Conservation (phyloP, 2,797 vertebrate genomes). For the Erpetoichthys calabaricus region DNA sequence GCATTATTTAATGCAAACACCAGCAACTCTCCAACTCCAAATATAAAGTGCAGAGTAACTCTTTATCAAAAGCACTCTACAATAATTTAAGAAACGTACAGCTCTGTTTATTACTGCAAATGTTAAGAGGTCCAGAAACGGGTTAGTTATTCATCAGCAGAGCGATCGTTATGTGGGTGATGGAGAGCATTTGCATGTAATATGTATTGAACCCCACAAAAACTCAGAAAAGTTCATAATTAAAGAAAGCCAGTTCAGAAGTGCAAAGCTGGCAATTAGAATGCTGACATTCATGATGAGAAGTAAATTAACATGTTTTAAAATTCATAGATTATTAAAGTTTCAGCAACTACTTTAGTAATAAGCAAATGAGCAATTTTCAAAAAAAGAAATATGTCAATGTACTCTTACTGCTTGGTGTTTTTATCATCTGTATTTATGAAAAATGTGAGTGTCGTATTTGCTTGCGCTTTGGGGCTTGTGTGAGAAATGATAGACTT, state of each 20-base stretch:
- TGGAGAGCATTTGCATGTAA: too few species aligned
- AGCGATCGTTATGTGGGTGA: too few species aligned
- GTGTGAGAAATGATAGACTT: slow-evolving; percentile 44
- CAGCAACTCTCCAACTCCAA: too few species aligned
- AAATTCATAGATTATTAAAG: slow-evolving; percentile 18
- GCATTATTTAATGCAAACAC: too few species aligned
- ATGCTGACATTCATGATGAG: not conserved
- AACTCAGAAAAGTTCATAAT: too few species aligned
- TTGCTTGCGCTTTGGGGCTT: slow-evolving; percentile 40
- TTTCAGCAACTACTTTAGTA: slow-evolving; percentile 16
- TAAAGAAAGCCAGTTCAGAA: not conserved
- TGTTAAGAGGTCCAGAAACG: too few species aligned
- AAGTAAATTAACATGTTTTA: slow-evolving; percentile 16
- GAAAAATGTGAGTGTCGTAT: slow-evolving; percentile 41
- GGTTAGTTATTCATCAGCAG: too few species aligned
- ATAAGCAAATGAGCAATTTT: slow-evolving; percentile 18
- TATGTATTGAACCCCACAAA: too few species aligned
- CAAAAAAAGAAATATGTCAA: slow-evolving; percentile 14
- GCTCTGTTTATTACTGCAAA: too few species aligned
- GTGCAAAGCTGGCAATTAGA: not conserved
- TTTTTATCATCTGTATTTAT: slow-evolving; percentile 37
- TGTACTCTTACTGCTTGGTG: slow-evolving; percentile 28
- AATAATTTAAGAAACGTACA: too few species aligned
- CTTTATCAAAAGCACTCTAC: too few species aligned
- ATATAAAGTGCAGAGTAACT: too few species aligned